Base-by-base conservation (phyloP, 2,113 vertebrate species). In the Oreotragus oreotragus region DNA sequence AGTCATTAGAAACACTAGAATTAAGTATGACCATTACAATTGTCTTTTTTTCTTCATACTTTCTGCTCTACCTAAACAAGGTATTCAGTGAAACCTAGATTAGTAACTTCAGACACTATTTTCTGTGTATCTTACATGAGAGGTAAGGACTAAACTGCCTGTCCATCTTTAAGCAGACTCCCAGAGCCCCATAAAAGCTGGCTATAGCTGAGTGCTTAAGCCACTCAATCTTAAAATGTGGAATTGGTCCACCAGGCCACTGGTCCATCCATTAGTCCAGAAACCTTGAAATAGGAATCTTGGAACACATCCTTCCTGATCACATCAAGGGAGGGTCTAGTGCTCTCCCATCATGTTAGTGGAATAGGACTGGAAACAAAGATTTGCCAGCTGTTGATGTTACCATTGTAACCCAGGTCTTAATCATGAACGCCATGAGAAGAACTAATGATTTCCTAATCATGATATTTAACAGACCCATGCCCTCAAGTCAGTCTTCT, bases 271-370 rank as follows among this genome's bases (percentile, higher is more conserved):
- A 47, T 36, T 47, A 53, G 10, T 30, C 12, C 43, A 55, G n/a
- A 83, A 93, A 73, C 17, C 1, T 23, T 80, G 2, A 23, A 47
- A 47, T 9, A 55, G 28, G 14, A 76, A 36, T 70, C 19, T 27
- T 49, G 19, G 6, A 89, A 79, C 21, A 8, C 28, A 39, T 1
- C 14, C 11, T 60, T 16, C n/a, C 1, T 62, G n/a, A 88, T 36
- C 10, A 17, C 1, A 33, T n/a, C 36, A 25, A 45, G 2, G 47
- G 3, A 70, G 1, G 6, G 0, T 19, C 25, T 79, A 7, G 9
- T n/a, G 19, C 23, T 73, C n/a, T 47, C 33, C n/a, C 13, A 3
- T 1, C 2, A 21, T 45, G 8, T 21, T 49, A 4, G 7, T 10
- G 2, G 57, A 49, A 70, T 13, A 60, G 25, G 15, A 5, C 21